Conservation (phyloP, 2,888 invertebrate species). For the Spodoptera littoralis region DNA sequence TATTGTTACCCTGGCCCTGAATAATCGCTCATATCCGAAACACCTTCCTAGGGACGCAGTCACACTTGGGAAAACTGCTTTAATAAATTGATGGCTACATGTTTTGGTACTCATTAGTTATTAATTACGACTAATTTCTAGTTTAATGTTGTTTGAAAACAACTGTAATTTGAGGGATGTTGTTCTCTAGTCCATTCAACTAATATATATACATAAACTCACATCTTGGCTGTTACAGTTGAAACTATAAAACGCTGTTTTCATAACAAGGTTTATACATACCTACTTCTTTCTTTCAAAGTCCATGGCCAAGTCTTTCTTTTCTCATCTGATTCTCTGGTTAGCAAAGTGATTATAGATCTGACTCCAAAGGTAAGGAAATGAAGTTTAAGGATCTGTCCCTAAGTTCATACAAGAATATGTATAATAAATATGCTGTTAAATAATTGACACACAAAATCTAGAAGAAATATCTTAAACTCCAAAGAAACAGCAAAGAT, state of each 20-base stretch:
- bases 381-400: too few relatives aligned
- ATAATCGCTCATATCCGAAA: constrained; percentile 88
- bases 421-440: too few relatives aligned
- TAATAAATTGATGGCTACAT: constrained; percentile 57
- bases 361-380: too few relatives aligned
- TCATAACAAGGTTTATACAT: too few relatives aligned
- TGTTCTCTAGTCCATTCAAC: neutral
- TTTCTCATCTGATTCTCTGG: too few relatives aligned
- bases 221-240: neutral
- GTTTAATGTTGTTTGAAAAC: neutral
- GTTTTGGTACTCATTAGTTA: constrained; percentile 48
- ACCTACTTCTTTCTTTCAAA: too few relatives aligned
- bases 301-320: too few relatives aligned
- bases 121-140: constrained; percentile 31
- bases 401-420: too few relatives aligned
- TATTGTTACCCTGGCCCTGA: constrained; percentile 82
- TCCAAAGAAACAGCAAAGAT: neutral
- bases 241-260: too few relatives aligned
- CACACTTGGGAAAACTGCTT: constrained; percentile 61
- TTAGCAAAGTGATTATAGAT: too few relatives aligned
- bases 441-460: too few relatives aligned
- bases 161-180: neutral
- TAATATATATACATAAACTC: neutral
- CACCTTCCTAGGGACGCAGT: constrained; percentile 75
- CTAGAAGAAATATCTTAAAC: neutral